Conservation (phyloP, 2,113 vertebrate species). For the Cavia aperea region DNA sequence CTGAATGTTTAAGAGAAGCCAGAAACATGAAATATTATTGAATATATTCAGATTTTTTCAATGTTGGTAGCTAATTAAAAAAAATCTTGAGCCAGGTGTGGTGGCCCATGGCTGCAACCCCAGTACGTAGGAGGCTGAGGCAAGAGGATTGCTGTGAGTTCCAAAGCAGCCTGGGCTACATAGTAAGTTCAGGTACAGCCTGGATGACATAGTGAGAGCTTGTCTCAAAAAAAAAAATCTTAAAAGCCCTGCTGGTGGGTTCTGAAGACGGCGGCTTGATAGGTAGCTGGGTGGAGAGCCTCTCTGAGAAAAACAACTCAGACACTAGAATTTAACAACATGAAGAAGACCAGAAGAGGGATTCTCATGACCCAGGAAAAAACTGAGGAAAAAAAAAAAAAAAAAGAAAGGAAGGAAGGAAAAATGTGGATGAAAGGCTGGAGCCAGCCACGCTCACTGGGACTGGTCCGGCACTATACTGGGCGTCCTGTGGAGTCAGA, state of each 20-base stretch:
- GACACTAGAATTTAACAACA: too few species aligned
- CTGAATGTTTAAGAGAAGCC: not conserved
- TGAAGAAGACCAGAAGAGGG: too few species aligned
- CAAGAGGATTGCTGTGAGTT: not conserved
- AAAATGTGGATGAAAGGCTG: too few species aligned
- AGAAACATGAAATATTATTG: not conserved
- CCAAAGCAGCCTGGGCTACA: not conserved
- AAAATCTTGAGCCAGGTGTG: not conserved
- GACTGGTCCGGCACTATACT: too few species aligned
- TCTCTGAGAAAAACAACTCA: too few species aligned
- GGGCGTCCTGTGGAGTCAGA: too few species aligned
- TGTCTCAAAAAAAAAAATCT: not conserved
- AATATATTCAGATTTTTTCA: not conserved
- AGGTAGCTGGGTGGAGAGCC: too few species aligned
- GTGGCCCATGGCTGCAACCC: not conserved
- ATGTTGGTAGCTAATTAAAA: not conserved
- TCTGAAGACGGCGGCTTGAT: too few species aligned
- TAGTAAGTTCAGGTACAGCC: not conserved
- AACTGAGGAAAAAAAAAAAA: too few species aligned
- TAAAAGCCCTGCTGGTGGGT: not conserved
- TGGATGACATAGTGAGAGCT: not conserved
- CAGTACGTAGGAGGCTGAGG: not conserved
- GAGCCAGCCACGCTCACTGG: too few species aligned
- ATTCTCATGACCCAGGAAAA: too few species aligned
- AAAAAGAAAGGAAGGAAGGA: too few species aligned